Conservation (phyloP, 2,888 invertebrate genomes). For the Phyllotreta striolata region DNA sequence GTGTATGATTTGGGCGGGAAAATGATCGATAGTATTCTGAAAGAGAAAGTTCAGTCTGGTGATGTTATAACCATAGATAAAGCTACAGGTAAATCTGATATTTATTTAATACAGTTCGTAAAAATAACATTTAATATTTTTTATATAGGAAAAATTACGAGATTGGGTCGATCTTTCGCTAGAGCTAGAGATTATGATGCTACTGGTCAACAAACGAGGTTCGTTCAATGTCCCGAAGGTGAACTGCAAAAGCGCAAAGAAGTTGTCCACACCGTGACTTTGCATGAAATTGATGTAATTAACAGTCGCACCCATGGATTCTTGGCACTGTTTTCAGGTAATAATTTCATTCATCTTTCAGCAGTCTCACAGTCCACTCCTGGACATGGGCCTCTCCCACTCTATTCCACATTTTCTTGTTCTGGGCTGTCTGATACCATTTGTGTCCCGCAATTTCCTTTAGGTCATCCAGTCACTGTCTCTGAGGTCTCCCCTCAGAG, state of each 20-base stretch:
- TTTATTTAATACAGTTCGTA: not conserved
- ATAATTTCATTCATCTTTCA: constrained; percentile 4
- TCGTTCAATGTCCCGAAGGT: constrained; percentile 98
- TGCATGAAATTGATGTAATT: constrained; percentile 99
- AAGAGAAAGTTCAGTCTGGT: constrained; percentile 95
- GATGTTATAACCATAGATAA: constrained; percentile 99
- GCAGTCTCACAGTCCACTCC: too few relatives aligned
- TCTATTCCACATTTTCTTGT: too few relatives aligned
- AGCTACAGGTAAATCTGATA: constrained; percentile 78
- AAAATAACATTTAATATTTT: constrained; percentile 2
- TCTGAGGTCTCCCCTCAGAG: too few relatives aligned
- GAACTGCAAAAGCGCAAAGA: constrained; percentile 98
- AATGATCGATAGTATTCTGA: constrained; percentile 96
- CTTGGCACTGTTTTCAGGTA: constrained; percentile 92
- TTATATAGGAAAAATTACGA: constrained; percentile 56
- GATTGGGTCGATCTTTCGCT: constrained; percentile 92
- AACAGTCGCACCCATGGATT: constrained; percentile 98
- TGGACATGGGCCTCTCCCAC: too few relatives aligned
- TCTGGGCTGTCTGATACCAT: too few relatives aligned
- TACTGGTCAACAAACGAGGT: constrained; percentile 81
- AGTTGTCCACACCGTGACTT: constrained; percentile 95
- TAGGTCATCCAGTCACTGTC: too few relatives aligned
- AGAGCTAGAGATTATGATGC: constrained; percentile 98
- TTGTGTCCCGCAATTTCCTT: too few relatives aligned
- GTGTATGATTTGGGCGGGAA: constrained; percentile 98